These are phyloP conservation scores for Trachelus stipa DNA, from an alignment of 2,888 invertebrate genomes.

Conservation along the genomic window DNA sequence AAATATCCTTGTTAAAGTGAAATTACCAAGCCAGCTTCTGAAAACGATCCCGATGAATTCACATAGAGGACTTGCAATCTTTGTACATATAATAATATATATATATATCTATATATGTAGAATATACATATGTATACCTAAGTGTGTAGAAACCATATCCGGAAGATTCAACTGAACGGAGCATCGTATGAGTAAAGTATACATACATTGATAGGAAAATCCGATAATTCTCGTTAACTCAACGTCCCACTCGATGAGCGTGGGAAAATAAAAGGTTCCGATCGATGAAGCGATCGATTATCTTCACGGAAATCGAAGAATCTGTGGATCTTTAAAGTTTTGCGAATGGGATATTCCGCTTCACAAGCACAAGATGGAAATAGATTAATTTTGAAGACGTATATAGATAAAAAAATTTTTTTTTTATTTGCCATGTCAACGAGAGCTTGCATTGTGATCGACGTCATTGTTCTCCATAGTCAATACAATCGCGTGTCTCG, in stretches of 20 bases:
- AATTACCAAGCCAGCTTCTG: too few relatives aligned
- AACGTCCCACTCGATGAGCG: background rate
- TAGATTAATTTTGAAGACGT: background rate
- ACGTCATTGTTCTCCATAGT: background rate
- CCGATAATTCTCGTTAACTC: background rate
- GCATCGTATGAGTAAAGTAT: background rate
- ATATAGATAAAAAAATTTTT: background rate
- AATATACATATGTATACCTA: background rate
- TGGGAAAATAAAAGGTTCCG: background rate
- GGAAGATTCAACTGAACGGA: background rate
- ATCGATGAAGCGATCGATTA: background rate
- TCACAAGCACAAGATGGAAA: background rate
- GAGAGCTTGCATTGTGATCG: background rate
- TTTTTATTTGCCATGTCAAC: background rate
- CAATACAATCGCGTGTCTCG: background rate
- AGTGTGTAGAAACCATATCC: background rate
- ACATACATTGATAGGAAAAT: background rate
- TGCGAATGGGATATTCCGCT: background rate
- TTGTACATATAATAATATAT: background rate
- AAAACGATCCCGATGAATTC: too few relatives aligned
- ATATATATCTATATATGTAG: too few relatives aligned
- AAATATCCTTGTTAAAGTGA: too few relatives aligned
- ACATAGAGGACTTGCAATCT: background rate
- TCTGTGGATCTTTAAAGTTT: background rate
- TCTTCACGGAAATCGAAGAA: background rate